Evolutionary conservation across 2,888 invertebrate genomes (phyloP).

Genomic region (Tetranychus piercei): DNA sequence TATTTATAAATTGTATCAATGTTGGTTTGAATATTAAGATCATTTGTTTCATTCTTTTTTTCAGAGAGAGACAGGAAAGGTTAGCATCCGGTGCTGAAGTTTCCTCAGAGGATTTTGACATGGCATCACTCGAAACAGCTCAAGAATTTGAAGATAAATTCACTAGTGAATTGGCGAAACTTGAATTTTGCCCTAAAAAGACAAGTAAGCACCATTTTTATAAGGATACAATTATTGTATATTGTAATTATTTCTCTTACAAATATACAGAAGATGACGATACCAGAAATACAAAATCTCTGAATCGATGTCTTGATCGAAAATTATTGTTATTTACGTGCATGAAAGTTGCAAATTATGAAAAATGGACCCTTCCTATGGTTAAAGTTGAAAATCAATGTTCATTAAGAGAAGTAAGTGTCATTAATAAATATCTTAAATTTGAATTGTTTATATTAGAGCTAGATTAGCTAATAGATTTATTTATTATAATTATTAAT

Average conservation of each 20-base stretch:
- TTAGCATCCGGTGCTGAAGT: slow-evolving; percentile 39
- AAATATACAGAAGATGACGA: slow-evolving; percentile 46
- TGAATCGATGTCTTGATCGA: slow-evolving; percentile 54
- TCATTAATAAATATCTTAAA: background rate
- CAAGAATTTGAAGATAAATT: slow-evolving; percentile 64
- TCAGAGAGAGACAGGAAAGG: slow-evolving; percentile 41
- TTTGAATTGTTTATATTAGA: too few relatives aligned
- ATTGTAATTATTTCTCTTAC: background rate
- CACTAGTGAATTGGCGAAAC: slow-evolving; percentile 49
- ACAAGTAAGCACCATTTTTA: slow-evolving; percentile 40
- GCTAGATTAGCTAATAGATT: too few relatives aligned
- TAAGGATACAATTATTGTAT: background rate
- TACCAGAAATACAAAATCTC: slow-evolving; percentile 46
- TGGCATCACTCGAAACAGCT: slow-evolving; percentile 49
- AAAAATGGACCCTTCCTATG: slow-evolving; percentile 56
- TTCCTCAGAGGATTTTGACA: slow-evolving; percentile 43
- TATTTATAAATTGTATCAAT: slow-evolving; percentile 33
- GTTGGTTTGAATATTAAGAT: background rate
- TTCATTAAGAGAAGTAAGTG: background rate
- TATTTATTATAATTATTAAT: background rate
- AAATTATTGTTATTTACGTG: slow-evolving; percentile 54
- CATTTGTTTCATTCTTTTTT: slow-evolving; percentile 25
- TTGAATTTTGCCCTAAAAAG: slow-evolving; percentile 45
- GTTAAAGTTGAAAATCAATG: slow-evolving; percentile 32
- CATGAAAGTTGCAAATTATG: slow-evolving; percentile 47